Base-by-base conservation (phyloP, 2,113 vertebrate genomes). In the Syngnathus typhle region DNA sequence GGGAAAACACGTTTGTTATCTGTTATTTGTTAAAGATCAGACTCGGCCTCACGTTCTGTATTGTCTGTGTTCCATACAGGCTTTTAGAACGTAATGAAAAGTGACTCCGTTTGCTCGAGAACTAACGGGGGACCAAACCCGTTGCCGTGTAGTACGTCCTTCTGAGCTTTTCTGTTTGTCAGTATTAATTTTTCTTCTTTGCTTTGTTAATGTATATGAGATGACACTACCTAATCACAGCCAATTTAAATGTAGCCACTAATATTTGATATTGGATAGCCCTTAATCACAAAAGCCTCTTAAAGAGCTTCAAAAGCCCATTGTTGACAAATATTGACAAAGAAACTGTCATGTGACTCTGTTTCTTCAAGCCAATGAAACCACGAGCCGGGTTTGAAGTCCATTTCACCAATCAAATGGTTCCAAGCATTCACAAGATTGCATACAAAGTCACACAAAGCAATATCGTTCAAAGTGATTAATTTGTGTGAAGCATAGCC, bases 91-190 rank as follows among this genome's bases (percentile, higher is more conserved):
- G 16, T 67, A 67, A 79, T 49, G 1, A 9, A 60, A 21, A 19
- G n/a, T 2, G 9, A 39, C 32, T 60, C 32, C 64, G 32, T 59
- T 37, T 38, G 27, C 32, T 37, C 19, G 6, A 58, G 44, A 6
- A 59, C 61, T 39, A 21, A 60, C 60, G 21, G 47, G 56, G 70
- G 70, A 52, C 7, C 3, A 67, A 51, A 55, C 76, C 63, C 38
- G 61, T 49, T 60, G 63, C 43, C 46, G 56, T 58, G 52, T 73
- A 37, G 65, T 59, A 65, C 61, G 15, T 77, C 38, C 60, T n/a
- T 65, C 61, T 70, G 52, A 67, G 27, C 23, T 38, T 36, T 43
- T 64, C 19, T 65, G 6, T 64, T 52, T 65, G 54, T 75, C 65
- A 46, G 44, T 49, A 46, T 73, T 51, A 64, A 74, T 60, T 44